Percentiles rank a stretch among this genome's conserved stretches.
Evolutionary conservation across 2,797 vertebrate species (phyloP).

Genomic region (Pangasius mekongensis): DNA sequence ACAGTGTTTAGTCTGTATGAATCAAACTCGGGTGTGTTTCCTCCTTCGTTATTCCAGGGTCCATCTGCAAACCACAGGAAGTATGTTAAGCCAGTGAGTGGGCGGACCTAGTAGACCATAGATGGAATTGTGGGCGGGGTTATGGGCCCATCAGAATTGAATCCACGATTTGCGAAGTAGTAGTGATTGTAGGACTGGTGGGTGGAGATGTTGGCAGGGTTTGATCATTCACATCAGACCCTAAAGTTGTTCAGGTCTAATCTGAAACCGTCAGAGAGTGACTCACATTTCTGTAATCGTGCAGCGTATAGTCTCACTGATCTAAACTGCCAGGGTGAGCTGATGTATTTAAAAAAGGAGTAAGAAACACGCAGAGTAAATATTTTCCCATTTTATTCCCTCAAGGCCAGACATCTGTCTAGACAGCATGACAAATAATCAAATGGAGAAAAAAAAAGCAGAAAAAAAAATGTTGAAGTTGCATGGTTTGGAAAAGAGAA

Average conservation of each 20-base stretch:
- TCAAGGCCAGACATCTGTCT: conserved; percentile 42
- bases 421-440: conserved; percentile 23
- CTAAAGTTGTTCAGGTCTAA: not conserved
- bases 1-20: not conserved
- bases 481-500: conserved; percentile 18
- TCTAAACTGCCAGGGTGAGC: not conserved
- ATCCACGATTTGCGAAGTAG: not conserved
- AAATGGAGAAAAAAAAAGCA: not conserved
- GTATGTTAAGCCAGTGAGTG: not conserved
- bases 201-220: not conserved
- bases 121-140: not conserved
- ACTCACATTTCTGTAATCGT: not conserved
- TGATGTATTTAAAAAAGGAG: not conserved
- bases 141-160: not conserved
- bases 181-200: not conserved
- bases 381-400: conserved; percentile 20
- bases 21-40: not conserved
- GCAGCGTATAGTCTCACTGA: not conserved
- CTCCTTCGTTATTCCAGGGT: not conserved
- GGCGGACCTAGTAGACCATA: not conserved
- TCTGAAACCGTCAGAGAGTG: not conserved
- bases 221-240: not conserved
- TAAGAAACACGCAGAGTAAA: conserved; percentile 10
- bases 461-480: conserved; percentile 7
- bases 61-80: not conserved